Base-by-base conservation (phyloP, 2,888 invertebrate genomes). In the Pseudococcus longispinus region DNA sequence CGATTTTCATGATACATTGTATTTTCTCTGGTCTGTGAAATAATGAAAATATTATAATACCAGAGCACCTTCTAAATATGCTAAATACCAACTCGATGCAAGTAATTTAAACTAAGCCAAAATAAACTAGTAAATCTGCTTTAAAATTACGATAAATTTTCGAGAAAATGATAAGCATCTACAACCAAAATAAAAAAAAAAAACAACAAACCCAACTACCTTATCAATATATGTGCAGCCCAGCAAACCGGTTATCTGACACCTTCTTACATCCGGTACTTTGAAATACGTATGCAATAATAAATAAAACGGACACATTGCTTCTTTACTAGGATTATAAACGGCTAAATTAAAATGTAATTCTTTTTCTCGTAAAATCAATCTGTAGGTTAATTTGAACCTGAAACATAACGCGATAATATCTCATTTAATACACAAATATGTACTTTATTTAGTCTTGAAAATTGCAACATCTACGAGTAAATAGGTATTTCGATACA, bases 261-360 rank as follows among this genome's bases (percentile, higher is more conserved):
- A 96, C 89, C 96, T 94, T 86, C 96, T 93, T 82, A 98, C 97
- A 91, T 98, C 97, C 88, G 97, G 96, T 90, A 97, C 97, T 93
- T 96, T 96, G 92, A 98, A 96, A 92, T 98, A 98, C 37, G 98
- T 98, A 92, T 98, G 98, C 90, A 98, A 92, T 88, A 98, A 92
- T 91, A 98, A 93, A 91, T 98, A 97, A 92, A 98, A 98, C 90
- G 95, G 95, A 92, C 96, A 96, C 88, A 96, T 95, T 89, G 95
- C 20, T n/a, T 77, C 92, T 91, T 96, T 96, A 92, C 97, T 97
- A 51, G 97, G 97, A 92, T 98, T 98, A 92, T 96, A 96, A 88
- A 98, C 96, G 89, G 96, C 96, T 90, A 98, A 95, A 91, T 97
- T 96, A 91, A 97, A 97, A 91, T 97, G 96, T 42, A 98, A 92